Percentiles rank a stretch among this genome's conserved stretches.
Evolutionary conservation across 2,113 vertebrate species (phyloP).

Genomic region (Syrrhaptes paradoxus): DNA sequence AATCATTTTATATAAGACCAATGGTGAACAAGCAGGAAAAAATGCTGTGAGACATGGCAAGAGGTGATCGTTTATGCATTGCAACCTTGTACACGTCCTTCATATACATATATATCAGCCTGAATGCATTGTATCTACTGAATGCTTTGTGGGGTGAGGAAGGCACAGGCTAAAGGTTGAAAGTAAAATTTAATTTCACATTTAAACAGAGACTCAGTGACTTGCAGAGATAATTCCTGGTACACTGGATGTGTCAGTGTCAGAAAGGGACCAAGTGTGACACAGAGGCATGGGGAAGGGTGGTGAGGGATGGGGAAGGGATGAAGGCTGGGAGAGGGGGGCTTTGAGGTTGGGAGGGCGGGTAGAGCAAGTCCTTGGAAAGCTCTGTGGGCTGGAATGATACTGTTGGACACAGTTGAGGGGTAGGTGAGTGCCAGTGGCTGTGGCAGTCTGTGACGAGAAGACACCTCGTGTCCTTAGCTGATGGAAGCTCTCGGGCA

Average conservation of each 20-base stretch:
- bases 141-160: neutral
- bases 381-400: neutral
- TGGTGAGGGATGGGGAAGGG: neutral
- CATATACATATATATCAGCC: neutral
- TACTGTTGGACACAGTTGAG: neutral
- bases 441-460: neutral
- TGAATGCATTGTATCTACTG: neutral
- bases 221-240: neutral
- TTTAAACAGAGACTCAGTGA: slow-evolving; percentile 1
- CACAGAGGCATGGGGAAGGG: neutral
- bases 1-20: neutral
- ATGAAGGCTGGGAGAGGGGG: neutral
- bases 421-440: neutral
- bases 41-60: neutral
- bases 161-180: neutral
- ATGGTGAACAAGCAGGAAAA: neutral
- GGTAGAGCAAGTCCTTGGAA: neutral
- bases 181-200: neutral
- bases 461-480: neutral
- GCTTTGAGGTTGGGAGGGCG: neutral
- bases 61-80: neutral
- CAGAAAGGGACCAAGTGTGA: neutral
- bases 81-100: neutral
- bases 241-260: neutral
- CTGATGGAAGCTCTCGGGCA: neutral